A percentile compares a stretch with the other conserved stretches of the same genome.
Conservation (phyloP, 1,140 invertebrate genomes). For the Drosophila parabipectinata region DNA sequence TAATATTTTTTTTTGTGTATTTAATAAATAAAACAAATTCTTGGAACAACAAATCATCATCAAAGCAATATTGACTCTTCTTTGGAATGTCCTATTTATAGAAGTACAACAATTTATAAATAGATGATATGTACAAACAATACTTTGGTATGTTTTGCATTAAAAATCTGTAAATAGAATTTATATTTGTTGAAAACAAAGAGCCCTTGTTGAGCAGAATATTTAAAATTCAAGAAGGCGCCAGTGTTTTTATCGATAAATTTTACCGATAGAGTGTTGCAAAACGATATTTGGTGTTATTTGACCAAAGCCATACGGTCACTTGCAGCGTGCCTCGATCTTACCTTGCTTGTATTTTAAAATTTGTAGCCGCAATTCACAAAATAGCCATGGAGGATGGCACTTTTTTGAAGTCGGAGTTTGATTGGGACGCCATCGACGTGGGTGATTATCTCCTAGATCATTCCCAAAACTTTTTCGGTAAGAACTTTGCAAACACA, state of each 20-base stretch:
- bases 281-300: neutral
- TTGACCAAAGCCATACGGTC: neutral
- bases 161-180: too few species aligned
- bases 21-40: neutral
- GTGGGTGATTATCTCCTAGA: slow-evolving; percentile 53
- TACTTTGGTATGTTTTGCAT: too few species aligned
- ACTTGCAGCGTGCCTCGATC: neutral
- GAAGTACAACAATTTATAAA: too few species aligned
- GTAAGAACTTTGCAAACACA: slow-evolving; percentile 21
- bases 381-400: neutral
- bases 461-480: slow-evolving; percentile 57
- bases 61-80: too few species aligned
- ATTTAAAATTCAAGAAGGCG: too few species aligned
- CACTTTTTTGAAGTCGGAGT: neutral
- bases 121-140: too few species aligned
- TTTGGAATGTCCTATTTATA: too few species aligned
- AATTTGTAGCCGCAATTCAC: neutral
- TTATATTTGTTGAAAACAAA: too few species aligned
- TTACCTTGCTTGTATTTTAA: neutral
- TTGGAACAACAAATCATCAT: neutral
- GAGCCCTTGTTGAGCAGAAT: too few species aligned
- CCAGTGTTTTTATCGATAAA: neutral
- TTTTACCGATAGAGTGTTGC: neutral
- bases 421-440: slow-evolving; percentile 56
- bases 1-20: neutral